A percentile compares a stretch with the other conserved stretches of the same genome.
Evolutionary conservation across 2,113 vertebrate genomes (phyloP).

Genomic region (Pygoscelis antarcticus): DNA sequence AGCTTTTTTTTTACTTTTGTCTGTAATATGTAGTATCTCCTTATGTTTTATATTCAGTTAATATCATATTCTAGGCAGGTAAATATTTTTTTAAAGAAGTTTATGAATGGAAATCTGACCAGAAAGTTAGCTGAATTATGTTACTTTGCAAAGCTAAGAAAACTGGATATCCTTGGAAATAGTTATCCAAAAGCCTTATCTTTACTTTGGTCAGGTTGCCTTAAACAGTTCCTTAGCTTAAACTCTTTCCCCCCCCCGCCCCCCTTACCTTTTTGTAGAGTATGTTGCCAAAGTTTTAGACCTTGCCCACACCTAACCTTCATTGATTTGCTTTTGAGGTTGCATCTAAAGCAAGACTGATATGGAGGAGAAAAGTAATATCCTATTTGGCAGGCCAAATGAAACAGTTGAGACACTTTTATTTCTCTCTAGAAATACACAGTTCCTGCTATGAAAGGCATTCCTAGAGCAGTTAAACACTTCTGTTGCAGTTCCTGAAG

Average conservation of each 20-base stretch:
- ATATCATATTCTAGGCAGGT: neutral
- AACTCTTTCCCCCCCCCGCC: neutral
- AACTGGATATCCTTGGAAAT: conserved; percentile 22
- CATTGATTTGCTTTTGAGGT: conserved; percentile 16
- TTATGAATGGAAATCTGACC: conserved; percentile 23
- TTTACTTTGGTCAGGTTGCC: conserved; percentile 63
- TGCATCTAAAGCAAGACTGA: conserved; percentile 36
- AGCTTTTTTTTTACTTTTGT: neutral
- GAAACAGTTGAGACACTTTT: neutral
- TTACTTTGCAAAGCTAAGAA: conserved; percentile 15
- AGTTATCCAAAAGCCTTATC: conserved; percentile 53
- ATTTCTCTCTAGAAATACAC: neutral
- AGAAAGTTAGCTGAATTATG: conserved; percentile 1
- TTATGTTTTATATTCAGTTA: neutral
- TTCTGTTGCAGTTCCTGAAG: neutral
- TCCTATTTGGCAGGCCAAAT: neutral
- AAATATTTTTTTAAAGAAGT: conserved; percentile 15
- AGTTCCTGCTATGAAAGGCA: conserved; percentile 12
- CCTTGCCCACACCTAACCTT: neutral
- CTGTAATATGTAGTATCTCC: neutral
- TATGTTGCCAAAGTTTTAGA: conserved; percentile 13
- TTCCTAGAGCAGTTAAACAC: conserved; percentile 10
- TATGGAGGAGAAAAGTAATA: neutral
- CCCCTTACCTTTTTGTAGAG: neutral
- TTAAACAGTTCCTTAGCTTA: conserved; percentile 54